These are phyloP conservation scores for Aldabrachelys gigantea DNA, from an alignment of 2,113 vertebrate species.

Conservation along the genomic window DNA sequence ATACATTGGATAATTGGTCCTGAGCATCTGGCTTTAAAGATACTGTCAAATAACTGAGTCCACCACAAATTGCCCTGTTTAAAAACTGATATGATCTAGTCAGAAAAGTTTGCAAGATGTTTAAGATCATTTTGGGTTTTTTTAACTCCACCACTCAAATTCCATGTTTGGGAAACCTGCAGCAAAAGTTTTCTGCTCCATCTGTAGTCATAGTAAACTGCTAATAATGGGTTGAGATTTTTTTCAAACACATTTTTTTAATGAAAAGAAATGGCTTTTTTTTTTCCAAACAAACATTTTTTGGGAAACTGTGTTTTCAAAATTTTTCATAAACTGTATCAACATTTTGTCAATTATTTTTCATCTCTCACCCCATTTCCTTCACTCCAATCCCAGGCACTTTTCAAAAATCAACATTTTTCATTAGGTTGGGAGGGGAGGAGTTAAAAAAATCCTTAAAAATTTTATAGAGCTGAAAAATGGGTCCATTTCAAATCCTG, in stretches of 20 bases:
- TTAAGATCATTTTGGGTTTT: not conserved
- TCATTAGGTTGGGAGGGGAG: not conserved
- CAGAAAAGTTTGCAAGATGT: not conserved
- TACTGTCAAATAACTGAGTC: conserved; percentile 44
- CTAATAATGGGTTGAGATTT: not conserved
- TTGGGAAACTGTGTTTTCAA: too few relatives aligned
- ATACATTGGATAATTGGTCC: conserved; percentile 22
- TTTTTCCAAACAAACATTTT: too few relatives aligned
- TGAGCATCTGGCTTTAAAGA: conserved; percentile 34
- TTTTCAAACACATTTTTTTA: not conserved
- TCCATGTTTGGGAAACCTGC: not conserved
- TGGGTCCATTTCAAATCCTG: not conserved
- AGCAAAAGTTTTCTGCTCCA: not conserved
- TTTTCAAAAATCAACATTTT: not conserved
- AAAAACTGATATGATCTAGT: not conserved
- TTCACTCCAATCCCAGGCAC: not conserved
- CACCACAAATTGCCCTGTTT: not conserved
- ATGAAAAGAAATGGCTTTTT: not conserved
- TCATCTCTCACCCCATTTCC: not conserved
- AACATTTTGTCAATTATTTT: not conserved
- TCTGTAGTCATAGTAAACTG: not conserved
- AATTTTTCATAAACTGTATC: too few relatives aligned
- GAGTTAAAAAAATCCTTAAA: not conserved
- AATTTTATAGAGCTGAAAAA: not conserved
- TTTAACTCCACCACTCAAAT: not conserved